Conservation (phyloP, 2,888 invertebrate species). For the Mesochorus sp. region DNA sequence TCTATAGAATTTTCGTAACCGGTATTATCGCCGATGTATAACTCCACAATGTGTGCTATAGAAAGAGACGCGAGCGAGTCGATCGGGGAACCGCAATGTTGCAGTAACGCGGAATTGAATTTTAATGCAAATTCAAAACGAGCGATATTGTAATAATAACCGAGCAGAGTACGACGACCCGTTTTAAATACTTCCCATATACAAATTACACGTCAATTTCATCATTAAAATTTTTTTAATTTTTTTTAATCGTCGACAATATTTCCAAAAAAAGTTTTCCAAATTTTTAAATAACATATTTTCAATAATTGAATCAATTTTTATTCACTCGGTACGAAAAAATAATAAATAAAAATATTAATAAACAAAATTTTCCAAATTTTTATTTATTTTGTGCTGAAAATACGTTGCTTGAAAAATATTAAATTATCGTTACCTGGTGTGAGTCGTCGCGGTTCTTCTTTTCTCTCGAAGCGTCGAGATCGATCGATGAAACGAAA, state of each 20-base stretch:
- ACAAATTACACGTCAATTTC: too few relatives aligned
- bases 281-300: too few relatives aligned
- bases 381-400: too few relatives aligned
- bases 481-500: slow-evolving; percentile 15
- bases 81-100: slow-evolving; percentile 45
- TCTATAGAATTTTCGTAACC: slow-evolving; percentile 53
- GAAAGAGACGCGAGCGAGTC: slow-evolving; percentile 7
- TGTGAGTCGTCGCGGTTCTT: background rate
- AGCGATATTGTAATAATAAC: slow-evolving; percentile 23
- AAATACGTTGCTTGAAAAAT: too few relatives aligned
- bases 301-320: too few relatives aligned
- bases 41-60: slow-evolving; percentile 16
- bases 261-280: too few relatives aligned
- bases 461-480: slow-evolving; percentile 2
- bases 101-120: slow-evolving; percentile 59
- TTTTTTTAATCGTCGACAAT: too few relatives aligned
- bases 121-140: slow-evolving; percentile 55
- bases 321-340: too few relatives aligned
- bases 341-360: too few relatives aligned
- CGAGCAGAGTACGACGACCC: slow-evolving; percentile 12
- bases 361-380: too few relatives aligned
- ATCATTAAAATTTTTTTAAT: too few relatives aligned
- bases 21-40: slow-evolving; percentile 47
- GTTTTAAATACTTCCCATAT: slow-evolving; percentile 5
- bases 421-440: too few relatives aligned